phyloP scores from a whole-genome alignment of 2,113 vertebrate species.

The Myrmecophaga tridactyla region DNA sequence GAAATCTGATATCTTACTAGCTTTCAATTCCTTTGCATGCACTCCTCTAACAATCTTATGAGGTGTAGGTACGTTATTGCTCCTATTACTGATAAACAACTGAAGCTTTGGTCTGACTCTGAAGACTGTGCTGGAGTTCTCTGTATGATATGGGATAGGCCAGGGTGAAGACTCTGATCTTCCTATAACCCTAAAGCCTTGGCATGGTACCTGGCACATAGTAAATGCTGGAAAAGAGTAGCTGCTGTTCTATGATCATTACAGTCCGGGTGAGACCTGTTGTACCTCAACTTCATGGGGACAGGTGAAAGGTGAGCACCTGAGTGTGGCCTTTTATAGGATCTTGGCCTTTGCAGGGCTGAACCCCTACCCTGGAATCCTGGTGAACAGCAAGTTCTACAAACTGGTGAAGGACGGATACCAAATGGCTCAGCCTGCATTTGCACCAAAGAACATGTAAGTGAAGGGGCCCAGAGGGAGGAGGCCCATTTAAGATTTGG shows the following conservation, averaged over 20 bases:
- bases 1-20: background rate
- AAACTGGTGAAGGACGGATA: conserved; percentile 96
- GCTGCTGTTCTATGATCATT: background rate
- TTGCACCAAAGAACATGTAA: conserved; percentile 93
- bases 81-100: background rate
- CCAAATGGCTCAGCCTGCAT: conserved; percentile 95
- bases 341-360: conserved; percentile 84
- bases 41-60: background rate
- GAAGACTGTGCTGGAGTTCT: background rate
- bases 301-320: background rate
- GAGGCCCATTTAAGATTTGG: background rate
- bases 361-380: conserved; percentile 94
- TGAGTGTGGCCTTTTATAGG: background rate
- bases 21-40: background rate
- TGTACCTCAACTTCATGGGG: too few relatives aligned
- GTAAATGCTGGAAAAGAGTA: rapidly evolving
- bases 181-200: background rate
- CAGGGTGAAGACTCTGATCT: background rate
- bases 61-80: background rate
- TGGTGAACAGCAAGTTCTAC: conserved; percentile 97
- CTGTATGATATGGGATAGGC: background rate
- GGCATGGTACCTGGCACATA: rapidly evolving
- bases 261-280: background rate
- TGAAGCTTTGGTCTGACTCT: background rate
- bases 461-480: conserved; percentile 31